These are phyloP conservation scores for Gortyna flavago DNA, from an alignment of 2,888 invertebrate genomes.

Conservation along the genomic window DNA sequence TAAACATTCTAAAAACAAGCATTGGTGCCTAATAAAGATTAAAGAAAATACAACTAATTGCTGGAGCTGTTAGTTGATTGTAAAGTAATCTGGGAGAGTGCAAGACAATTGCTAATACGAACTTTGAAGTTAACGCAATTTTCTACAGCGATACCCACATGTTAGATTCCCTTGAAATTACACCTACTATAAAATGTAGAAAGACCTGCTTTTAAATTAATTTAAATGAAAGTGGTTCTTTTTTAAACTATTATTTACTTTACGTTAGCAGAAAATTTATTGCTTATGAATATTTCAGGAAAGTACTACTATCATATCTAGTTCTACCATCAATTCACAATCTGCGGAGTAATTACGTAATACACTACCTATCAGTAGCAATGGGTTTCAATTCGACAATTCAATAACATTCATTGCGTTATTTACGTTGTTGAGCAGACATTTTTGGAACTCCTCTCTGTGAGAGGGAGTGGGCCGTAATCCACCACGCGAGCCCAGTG, in stretches of 20 bases:
- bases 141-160: slow-evolving; percentile 19
- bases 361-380: too few relatives aligned
- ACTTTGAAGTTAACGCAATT: slow-evolving; percentile 50
- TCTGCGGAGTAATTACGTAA: too few relatives aligned
- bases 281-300: not conserved
- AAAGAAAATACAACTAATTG: slow-evolving; percentile 11
- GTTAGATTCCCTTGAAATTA: slow-evolving; percentile 18
- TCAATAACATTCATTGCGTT: too few relatives aligned
- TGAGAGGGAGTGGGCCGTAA: too few relatives aligned
- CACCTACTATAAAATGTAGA: slow-evolving; percentile 4
- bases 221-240: slow-evolving; percentile 3
- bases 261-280: not conserved
- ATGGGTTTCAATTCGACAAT: too few relatives aligned
- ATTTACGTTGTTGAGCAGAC: too few relatives aligned
- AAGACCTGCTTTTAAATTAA: slow-evolving; percentile 2
- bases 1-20: not conserved
- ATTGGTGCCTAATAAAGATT: not conserved
- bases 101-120: slow-evolving; percentile 51
- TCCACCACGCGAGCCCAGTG: too few relatives aligned
- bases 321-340: not conserved
- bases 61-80: slow-evolving; percentile 42
- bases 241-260: not conserved
- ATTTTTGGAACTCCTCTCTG: too few relatives aligned
- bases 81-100: slow-evolving; percentile 50
- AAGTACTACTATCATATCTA: not conserved